Percentiles rank a stretch among this genome's conserved stretches.
Evolutionary conservation across 2,797 vertebrate genomes (phyloP).

Genomic region (Neoniphon sammara): DNA sequence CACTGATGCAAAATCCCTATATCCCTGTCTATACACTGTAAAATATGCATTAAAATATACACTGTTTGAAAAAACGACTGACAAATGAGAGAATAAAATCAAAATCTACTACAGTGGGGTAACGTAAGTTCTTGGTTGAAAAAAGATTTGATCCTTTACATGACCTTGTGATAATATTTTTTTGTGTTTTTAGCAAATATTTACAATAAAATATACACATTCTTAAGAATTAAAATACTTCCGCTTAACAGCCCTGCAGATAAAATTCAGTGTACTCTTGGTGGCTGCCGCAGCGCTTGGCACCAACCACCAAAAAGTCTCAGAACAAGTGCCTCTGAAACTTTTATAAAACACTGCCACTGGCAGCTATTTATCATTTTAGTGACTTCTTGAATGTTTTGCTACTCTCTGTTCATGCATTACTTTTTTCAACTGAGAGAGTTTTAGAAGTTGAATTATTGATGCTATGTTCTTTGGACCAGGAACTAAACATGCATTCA

Average conservation of each 20-base stretch:
- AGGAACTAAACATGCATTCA: conserved; percentile 45
- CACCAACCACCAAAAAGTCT: neutral
- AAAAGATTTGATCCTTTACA: no score
- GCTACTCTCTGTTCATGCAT: conserved; percentile 15
- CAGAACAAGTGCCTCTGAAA: neutral
- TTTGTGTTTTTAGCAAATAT: neutral
- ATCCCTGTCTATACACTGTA: no score
- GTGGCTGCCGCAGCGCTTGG: neutral
- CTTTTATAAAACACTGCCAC: neutral
- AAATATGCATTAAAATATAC: no score
- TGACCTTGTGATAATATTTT: no score
- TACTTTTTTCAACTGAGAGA: conserved; percentile 35
- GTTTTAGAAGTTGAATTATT: conserved; percentile 53
- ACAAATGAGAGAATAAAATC: no score
- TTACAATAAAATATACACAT: neutral
- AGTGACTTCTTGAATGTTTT: conserved; percentile 26
- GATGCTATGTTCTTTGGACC: conserved; percentile 56
- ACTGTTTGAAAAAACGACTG: no score
- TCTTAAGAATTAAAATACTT: neutral
- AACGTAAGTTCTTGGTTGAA: no score
- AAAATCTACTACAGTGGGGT: no score
- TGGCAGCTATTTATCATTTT: conserved; percentile 13
- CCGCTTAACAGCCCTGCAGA: neutral
- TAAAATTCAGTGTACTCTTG: neutral
- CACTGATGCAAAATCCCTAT: neutral